phyloP scores from a whole-genome alignment of 53 echinoderm and acorn worm species.

The Patiria pectinifera region DNA sequence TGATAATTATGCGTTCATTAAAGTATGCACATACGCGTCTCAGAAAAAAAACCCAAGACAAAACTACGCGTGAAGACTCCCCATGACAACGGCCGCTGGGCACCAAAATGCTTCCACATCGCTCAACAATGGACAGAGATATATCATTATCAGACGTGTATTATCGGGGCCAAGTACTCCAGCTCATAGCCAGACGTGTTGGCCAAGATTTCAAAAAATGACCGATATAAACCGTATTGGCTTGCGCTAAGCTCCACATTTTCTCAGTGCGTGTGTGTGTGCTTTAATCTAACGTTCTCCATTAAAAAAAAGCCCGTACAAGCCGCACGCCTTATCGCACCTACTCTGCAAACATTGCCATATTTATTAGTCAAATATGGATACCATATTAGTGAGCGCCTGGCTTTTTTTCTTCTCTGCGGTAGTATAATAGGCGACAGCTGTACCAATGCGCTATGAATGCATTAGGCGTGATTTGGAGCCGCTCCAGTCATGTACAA shows the following conservation, averaged over 20 bases:
- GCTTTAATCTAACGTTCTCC: neutral
- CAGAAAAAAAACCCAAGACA: neutral
- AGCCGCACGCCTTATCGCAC: neutral
- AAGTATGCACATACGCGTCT: no score
- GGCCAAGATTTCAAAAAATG: no score
- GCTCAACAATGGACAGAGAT: constrained; percentile 20
- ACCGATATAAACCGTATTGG: neutral
- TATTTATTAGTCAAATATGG: constrained; percentile 66
- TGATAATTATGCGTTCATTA: no score
- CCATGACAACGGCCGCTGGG: constrained; percentile 12
- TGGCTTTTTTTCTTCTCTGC: neutral
- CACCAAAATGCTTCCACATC: neutral
- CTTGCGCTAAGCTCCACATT: neutral
- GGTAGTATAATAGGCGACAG: constrained; percentile 29
- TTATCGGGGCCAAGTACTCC: neutral
- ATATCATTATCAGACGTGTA: neutral
- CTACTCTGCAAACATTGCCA: constrained; percentile 47
- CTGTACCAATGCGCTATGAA: constrained; percentile 50
- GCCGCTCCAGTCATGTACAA: neutral
- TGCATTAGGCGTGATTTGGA: constrained; percentile 46
- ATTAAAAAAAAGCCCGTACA: neutral
- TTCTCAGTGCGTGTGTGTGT: neutral
- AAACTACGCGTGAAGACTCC: neutral
- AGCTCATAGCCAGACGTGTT: no score
- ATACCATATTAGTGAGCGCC: constrained; percentile 38